Evolutionary conservation across 2,888 invertebrate genomes (phyloP).

Genomic region (Molanna angustata): DNA sequence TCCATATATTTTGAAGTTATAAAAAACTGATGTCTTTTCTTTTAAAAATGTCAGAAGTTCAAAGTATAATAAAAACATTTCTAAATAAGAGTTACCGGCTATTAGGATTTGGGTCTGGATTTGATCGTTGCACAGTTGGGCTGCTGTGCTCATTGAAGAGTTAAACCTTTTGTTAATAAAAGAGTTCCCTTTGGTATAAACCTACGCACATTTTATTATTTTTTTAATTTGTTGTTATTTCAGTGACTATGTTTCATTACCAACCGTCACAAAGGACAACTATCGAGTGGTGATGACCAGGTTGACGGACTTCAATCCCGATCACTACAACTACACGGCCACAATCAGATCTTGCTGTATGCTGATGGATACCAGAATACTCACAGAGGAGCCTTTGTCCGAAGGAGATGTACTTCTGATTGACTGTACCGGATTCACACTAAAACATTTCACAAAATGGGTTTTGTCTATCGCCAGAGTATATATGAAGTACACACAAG

Average conservation of each 20-base stretch:
- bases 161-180: no score
- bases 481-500: constrained; percentile 71
- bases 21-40: no score
- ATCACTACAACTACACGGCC: constrained; percentile 64
- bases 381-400: constrained; percentile 57
- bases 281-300: constrained; percentile 66
- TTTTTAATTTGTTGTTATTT: constrained; percentile 36
- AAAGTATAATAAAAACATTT: no score
- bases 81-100: no score
- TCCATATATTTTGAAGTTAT: no score
- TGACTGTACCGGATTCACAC: constrained; percentile 62
- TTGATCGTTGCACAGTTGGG: no score
- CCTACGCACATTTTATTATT: not conserved
- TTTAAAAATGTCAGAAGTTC: no score
- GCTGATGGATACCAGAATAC: constrained; percentile 67
- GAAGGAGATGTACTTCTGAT: constrained; percentile 71
- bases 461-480: constrained; percentile 62
- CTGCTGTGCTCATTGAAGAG: no score
- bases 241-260: constrained; percentile 68
- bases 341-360: constrained; percentile 70
- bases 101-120: no score
- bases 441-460: constrained; percentile 63
- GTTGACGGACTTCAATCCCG: constrained; percentile 59
- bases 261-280: constrained; percentile 63
- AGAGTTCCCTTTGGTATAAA: no score